These are phyloP conservation scores for Thalpophila matura DNA, from an alignment of 2,888 invertebrate genomes.

Conservation along the genomic window DNA sequence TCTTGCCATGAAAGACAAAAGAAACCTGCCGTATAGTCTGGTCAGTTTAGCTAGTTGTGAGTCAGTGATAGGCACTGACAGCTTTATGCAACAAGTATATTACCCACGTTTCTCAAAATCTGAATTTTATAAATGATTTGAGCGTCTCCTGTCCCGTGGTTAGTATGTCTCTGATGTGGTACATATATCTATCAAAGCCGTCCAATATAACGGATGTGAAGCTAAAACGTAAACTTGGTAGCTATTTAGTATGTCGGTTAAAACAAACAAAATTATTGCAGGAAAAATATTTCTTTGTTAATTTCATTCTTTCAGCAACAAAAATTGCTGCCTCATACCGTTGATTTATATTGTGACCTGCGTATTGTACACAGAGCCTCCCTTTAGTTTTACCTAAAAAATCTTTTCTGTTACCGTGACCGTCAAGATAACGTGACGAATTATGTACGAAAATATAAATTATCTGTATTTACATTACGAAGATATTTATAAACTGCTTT, in stretches of 20 bases:
- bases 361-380: background rate
- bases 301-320: background rate
- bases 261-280: slow-evolving; percentile 30
- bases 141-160: no score
- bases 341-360: background rate
- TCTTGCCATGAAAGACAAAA: no score
- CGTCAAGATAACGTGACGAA: background rate
- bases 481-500: background rate
- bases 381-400: background rate
- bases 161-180: no score
- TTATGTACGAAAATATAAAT: background rate
- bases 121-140: no score
- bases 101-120: no score
- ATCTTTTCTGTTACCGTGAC: no score
- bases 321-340: background rate
- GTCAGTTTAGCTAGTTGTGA: no score
- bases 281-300: background rate
- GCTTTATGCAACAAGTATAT: no score
- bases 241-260: background rate
- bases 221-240: background rate
- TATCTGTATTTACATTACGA: background rate
- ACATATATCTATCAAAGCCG: slow-evolving; percentile 46
- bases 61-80: no score
- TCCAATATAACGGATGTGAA: slow-evolving; percentile 43
- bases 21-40: no score